A percentile compares a stretch with the other conserved stretches of the same genome.
These are phyloP conservation scores for Scalopus aquaticus DNA, from an alignment of 2,113 vertebrate genomes.

Conservation along the genomic window DNA sequence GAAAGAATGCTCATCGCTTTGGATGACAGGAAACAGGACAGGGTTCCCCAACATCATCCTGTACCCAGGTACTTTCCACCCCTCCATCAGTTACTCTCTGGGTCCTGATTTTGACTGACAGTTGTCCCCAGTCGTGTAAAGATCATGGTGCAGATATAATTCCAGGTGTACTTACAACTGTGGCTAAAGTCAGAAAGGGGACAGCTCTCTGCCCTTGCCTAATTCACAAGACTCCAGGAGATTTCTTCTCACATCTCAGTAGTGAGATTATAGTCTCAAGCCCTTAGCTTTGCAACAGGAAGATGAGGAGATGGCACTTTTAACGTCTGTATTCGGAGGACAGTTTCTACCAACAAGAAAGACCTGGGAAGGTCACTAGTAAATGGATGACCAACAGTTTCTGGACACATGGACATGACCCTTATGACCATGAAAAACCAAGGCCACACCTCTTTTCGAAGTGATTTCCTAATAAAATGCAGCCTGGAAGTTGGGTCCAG, in stretches of 20 bases:
- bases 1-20: neutral
- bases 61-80: neutral
- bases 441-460: neutral
- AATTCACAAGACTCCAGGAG: neutral
- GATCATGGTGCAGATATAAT: neutral
- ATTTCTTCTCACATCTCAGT: neutral
- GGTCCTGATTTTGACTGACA: neutral
- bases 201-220: neutral
- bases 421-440: neutral
- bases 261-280: neutral
- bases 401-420: neutral
- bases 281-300: neutral
- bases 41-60: neutral
- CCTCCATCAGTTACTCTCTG: neutral
- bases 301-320: neutral
- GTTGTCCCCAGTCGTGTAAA: neutral
- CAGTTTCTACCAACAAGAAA: neutral
- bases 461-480: neutral
- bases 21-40: neutral
- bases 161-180: neutral
- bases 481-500: neutral
- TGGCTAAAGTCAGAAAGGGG: neutral
- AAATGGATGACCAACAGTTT: neutral
- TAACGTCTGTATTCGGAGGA: neutral
- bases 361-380: neutral